Base-by-base conservation (phyloP, 2,888 invertebrate species). In the Clitarchus hookeri region DNA sequence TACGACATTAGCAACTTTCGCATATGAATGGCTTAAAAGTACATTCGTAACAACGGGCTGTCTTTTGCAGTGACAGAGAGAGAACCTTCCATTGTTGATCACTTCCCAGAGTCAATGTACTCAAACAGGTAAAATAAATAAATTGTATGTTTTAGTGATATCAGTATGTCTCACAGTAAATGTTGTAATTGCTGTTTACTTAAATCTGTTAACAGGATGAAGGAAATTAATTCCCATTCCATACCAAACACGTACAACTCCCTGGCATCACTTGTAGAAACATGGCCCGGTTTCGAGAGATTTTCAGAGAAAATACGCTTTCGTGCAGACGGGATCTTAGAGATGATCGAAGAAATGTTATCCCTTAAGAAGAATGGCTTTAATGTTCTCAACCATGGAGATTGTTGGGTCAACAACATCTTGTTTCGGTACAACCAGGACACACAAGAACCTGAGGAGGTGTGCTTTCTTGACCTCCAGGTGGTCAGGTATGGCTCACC, bases 351-450 rank as follows among this genome's bases (percentile, higher is more conserved):
- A 12, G 85, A 85, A 26, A 12, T 44, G 2, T 23, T 85, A 2
- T 44, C 23, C 44, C 85, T 83, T 8, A 53, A 26, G 36, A 0
- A 27, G 16, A 44, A 48, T n/a, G 54, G 77, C 9, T 4, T 85
- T 13, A 36, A 27, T 26, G 87, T 87, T 4, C 83, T 88, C 48
- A 86, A 84, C n/a, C 88, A 88, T 53, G 88, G 88, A 0, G 88
- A 88, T 80, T 88, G 85, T 44, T 88, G 87, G 88, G 54, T 88
- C 6, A 88, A 88, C 85, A 88, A 88, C 80, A 87, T 88, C 77
- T 44, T 88, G 77, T 88, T 87, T 36, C 44, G 82, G n/a, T 84
- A 85, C 53, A 44, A 86, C 16, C 23, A 79, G 13, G 77, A 84
- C 9, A 53, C 83, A 0, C 79, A 54, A 6, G 84, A 83, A 44